Evolutionary conservation across 2,113 vertebrate species (phyloP).

Genomic region (Paracanthobrama guichenoti): DNA sequence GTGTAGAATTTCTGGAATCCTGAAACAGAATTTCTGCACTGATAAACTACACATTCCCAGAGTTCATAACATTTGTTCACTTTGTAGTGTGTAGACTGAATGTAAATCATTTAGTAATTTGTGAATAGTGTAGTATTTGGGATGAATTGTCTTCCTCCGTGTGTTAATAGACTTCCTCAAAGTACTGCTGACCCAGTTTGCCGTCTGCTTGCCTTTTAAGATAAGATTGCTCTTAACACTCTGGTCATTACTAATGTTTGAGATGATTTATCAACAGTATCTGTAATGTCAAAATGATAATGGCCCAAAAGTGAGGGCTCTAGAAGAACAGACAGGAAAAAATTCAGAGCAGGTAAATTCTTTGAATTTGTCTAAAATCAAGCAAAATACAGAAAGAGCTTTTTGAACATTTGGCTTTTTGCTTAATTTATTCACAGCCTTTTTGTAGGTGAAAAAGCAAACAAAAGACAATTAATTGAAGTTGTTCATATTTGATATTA

Average conservation of each 20-base stretch:
- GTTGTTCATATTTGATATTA: constrained; percentile 98
- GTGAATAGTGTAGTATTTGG: constrained; percentile 59
- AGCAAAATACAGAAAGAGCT: constrained; percentile 67
- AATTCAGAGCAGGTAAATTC: constrained; percentile 86
- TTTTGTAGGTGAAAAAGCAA: constrained; percentile 72
- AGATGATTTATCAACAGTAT: constrained; percentile 94
- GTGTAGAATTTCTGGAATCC: background rate
- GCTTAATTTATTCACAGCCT: constrained; percentile 68
- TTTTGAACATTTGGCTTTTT: constrained; percentile 85
- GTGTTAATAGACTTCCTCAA: constrained; percentile 85
- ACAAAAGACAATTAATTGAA: constrained; percentile 75
- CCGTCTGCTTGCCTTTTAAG: constrained; percentile 78
- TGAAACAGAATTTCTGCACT: background rate
- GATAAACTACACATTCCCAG: background rate
- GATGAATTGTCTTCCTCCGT: constrained; percentile 69
- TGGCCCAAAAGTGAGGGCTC: constrained; percentile 91
- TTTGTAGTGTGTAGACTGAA: constrained; percentile 25
- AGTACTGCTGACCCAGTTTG: constrained; percentile 88
- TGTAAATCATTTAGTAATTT: constrained; percentile 40
- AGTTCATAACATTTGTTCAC: constrained; percentile 5
- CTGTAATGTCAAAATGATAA: constrained; percentile 77
- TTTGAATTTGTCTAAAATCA: constrained; percentile 90
- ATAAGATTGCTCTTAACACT: constrained; percentile 90
- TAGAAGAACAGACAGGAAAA: constrained; percentile 93
- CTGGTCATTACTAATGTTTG: constrained; percentile 92